Conservation (phyloP, 2,888 invertebrate genomes). For the Cantharis lateralis region DNA sequence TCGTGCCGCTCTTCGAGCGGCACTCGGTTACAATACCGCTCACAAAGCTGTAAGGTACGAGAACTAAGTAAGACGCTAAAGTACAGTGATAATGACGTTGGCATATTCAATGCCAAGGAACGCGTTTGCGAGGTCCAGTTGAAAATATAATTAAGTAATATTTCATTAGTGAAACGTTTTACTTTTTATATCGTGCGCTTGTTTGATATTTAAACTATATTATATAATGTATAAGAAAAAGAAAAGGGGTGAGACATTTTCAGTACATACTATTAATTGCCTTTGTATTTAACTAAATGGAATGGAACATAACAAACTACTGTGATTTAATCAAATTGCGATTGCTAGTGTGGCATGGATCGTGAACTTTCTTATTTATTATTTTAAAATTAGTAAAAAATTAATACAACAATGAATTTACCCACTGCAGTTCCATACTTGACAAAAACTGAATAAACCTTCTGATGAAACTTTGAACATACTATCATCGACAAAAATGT, state of each 20-base stretch:
- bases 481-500: no score
- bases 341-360: not conserved
- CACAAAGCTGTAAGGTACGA: no score
- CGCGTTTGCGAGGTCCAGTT: not conserved
- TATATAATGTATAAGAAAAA: not conserved
- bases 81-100: not conserved
- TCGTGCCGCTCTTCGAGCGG: no score
- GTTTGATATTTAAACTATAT: not conserved
- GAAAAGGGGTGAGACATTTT: not conserved
- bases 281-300: not conserved
- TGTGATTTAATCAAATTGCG: not conserved
- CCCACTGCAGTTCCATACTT: no score
- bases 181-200: not conserved
- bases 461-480: not conserved
- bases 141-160: not conserved
- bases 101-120: slow-evolving; percentile 1
- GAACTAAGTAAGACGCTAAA: not conserved
- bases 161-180: not conserved
- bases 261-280: not conserved
- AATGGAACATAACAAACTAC: not conserved
- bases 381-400: not conserved
- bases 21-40: no score
- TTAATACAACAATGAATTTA: not conserved
- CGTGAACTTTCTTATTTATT: not conserved
- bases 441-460: not conserved